Evolutionary conservation across 2,113 vertebrate genomes (phyloP).

Genomic region (Alligator mississippiensis): DNA sequence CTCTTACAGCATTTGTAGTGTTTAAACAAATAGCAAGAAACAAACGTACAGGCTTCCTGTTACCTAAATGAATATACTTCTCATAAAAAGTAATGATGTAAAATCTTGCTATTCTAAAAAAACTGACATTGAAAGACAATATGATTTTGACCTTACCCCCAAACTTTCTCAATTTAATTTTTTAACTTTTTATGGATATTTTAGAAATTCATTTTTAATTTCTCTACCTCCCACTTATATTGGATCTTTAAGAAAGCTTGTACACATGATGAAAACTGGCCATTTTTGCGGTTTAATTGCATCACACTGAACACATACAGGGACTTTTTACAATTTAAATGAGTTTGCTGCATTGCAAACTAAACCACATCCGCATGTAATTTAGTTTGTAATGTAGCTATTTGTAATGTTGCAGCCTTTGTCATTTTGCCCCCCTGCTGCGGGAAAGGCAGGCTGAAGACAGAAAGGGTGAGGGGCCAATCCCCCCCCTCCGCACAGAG

Average conservation of each 20-base stretch:
- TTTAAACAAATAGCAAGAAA: neutral
- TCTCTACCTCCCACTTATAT: neutral
- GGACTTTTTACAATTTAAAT: too few species aligned
- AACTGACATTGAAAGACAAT: neutral
- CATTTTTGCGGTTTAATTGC: too few species aligned
- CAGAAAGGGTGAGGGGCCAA: too few species aligned
- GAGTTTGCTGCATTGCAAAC: too few species aligned
- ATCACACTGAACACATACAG: too few species aligned
- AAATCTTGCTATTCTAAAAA: neutral
- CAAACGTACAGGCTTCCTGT: neutral
- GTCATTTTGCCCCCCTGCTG: too few species aligned
- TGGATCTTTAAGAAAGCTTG: neutral
- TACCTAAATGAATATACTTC: neutral
- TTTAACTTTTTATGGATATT: neutral
- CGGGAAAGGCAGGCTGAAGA: too few species aligned
- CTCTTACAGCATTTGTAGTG: constrained; percentile 48
- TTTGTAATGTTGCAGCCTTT: too few species aligned
- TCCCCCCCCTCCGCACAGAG: too few species aligned
- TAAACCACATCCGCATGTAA: too few species aligned
- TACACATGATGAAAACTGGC: too few species aligned
- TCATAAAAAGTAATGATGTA: neutral
- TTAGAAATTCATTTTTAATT: neutral
- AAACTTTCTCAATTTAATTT: neutral
- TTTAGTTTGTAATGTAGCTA: too few species aligned
- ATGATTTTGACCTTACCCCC: neutral